These are phyloP conservation scores for Agonopterix arenella DNA, from an alignment of 2,888 invertebrate species.

Conservation along the genomic window DNA sequence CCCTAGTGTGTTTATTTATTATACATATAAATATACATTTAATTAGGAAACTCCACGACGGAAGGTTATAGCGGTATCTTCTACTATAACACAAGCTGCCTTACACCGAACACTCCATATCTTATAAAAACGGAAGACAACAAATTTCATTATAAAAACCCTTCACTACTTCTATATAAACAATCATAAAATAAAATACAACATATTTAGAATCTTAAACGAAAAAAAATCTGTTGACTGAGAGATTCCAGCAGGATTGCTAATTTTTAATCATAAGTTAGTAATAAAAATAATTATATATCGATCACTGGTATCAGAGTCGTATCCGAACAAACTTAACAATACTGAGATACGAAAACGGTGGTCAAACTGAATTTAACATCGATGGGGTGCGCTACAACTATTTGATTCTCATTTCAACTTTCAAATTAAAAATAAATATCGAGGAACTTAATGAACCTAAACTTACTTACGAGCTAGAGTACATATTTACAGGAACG, in stretches of 20 bases:
- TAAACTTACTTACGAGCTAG: constrained; percentile 7
- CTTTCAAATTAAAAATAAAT: constrained; percentile 30
- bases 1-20: too few relatives aligned
- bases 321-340: constrained; percentile 42
- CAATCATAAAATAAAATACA: constrained; percentile 44
- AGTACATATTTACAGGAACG: constrained; percentile 25
- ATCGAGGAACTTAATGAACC: constrained; percentile 45
- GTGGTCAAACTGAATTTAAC: constrained; percentile 39
- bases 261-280: constrained; percentile 11
- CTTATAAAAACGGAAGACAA: constrained; percentile 62
- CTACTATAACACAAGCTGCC: constrained; percentile 26
- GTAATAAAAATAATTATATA: background rate
- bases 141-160: constrained; percentile 27
- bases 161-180: constrained; percentile 16
- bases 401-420: constrained; percentile 20
- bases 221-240: constrained; percentile 21
- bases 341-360: constrained; percentile 65
- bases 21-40: too few relatives aligned
- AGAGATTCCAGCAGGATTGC: constrained; percentile 35
- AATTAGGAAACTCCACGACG: too few relatives aligned
- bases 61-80: too few relatives aligned
- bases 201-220: constrained; percentile 18
- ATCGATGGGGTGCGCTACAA: constrained; percentile 28
- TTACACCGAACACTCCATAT: constrained; percentile 26
- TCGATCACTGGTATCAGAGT: constrained; percentile 22